phyloP scores from a whole-genome alignment of 2,113 vertebrate genomes.

The Apaloderma vittatum region DNA sequence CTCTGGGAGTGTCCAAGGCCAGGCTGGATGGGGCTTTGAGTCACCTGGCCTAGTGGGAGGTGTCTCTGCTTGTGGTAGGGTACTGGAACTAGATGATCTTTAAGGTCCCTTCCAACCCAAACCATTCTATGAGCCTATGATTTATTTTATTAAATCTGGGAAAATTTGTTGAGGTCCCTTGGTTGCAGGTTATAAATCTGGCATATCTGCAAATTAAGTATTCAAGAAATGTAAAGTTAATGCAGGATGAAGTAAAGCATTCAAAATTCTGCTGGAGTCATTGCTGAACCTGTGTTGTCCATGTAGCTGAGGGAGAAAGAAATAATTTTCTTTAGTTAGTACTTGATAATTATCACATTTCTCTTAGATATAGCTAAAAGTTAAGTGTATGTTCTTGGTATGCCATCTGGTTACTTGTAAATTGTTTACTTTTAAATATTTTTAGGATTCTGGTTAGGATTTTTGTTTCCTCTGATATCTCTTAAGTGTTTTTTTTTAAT shows the following conservation, averaged over 20 bases:
- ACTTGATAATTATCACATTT: not conserved
- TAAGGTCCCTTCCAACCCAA: too few relatives aligned
- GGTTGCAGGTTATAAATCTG: not conserved
- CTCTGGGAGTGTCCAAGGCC: too few relatives aligned
- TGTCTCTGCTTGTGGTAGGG: too few relatives aligned
- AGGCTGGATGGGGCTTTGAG: too few relatives aligned
- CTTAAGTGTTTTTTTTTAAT: not conserved
- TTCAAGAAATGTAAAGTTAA: not conserved
- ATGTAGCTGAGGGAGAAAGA: not conserved
- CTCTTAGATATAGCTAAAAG: not conserved
- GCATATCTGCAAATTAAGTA: not conserved
- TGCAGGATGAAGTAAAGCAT: not conserved
- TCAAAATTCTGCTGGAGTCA: not conserved
- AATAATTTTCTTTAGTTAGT: not conserved
- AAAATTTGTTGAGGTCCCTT: not conserved
- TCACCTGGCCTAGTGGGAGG: too few relatives aligned
- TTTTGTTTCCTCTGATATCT: not conserved
- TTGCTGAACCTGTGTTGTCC: fast-evolving
- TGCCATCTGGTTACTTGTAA: not conserved
- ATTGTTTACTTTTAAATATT: not conserved
- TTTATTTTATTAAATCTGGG: too few relatives aligned
- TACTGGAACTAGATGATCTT: too few relatives aligned
- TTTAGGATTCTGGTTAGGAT: not conserved
- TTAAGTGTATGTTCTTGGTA: not conserved
- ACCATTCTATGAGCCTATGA: too few relatives aligned